phyloP scores from a whole-genome alignment of 2,888 invertebrate species.

The Drosophila villosipedis region DNA sequence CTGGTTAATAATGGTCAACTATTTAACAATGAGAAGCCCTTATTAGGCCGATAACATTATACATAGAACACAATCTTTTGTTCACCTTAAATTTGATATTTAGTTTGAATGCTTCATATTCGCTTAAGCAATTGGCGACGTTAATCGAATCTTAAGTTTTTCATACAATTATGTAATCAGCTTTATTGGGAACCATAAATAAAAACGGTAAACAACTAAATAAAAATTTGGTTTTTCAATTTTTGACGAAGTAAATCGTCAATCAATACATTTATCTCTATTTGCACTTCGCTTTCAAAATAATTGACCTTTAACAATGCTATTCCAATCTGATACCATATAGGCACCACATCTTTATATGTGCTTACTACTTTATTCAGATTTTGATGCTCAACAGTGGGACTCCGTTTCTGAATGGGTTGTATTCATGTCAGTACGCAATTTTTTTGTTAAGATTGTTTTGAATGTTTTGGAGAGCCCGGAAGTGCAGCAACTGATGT shows the following conservation, averaged over 20 bases:
- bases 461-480: conserved; percentile 51
- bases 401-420: conserved; percentile 2
- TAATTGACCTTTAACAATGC: not conserved
- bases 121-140: too few species aligned
- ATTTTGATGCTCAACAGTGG: not conserved
- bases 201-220: not conserved
- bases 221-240: not conserved
- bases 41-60: not conserved
- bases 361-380: not conserved
- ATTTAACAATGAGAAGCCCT: not conserved
- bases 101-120: too few species aligned
- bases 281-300: not conserved
- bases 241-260: not conserved
- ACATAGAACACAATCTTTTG: not conserved
- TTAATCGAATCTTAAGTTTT: not conserved
- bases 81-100: not conserved
- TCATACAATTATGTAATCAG: not conserved
- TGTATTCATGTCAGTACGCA: conserved; percentile 18
- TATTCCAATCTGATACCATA: not conserved
- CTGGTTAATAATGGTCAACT: not conserved
- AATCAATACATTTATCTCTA: not conserved
- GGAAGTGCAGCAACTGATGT: conserved; percentile 63
- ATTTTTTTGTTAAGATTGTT: conserved; percentile 10
- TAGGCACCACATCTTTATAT: not conserved
- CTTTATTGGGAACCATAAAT: not conserved